Percentiles rank a stretch among this genome's conserved stretches.
phyloP scores from a whole-genome alignment of 2,888 invertebrate species.

The Aphidoletes aphidimyza region DNA sequence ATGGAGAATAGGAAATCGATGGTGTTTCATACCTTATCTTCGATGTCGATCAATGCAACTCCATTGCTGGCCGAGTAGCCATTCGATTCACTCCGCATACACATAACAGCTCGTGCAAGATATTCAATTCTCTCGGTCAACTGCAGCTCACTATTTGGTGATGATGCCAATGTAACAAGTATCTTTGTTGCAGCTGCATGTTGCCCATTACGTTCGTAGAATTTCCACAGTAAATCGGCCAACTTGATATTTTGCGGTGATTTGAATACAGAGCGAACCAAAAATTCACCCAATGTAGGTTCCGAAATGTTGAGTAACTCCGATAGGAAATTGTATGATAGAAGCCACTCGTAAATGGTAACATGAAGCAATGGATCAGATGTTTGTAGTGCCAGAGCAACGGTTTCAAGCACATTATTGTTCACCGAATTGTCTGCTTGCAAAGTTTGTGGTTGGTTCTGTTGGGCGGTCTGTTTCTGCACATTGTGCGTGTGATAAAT shows the following conservation, averaged over 20 bases:
- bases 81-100: conserved; percentile 87
- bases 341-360: conserved; percentile 93
- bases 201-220: conserved; percentile 91
- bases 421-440: conserved; percentile 59
- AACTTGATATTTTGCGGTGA: conserved; percentile 72
- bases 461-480: conserved; percentile 61
- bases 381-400: conserved; percentile 74
- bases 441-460: conserved; percentile 60
- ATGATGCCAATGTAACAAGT: conserved; percentile 81
- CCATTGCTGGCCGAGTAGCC: conserved; percentile 79
- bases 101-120: conserved; percentile 92
- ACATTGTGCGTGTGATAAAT: conserved; percentile 61
- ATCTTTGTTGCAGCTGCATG: conserved; percentile 93
- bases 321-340: conserved; percentile 77
- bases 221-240: conserved; percentile 93
- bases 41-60: conserved; percentile 85
- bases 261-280: conserved; percentile 66
- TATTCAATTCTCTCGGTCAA: conserved; percentile 88
- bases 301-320: conserved; percentile 72
- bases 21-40: conserved; percentile 76
- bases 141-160: conserved; percentile 75
- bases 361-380: conserved; percentile 89
- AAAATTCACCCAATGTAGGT: conserved; percentile 66
- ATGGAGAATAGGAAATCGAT: too few species aligned
- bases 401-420: conserved; percentile 71